A percentile compares a stretch with the other conserved stretches of the same genome.
Evolutionary conservation across 2,888 invertebrate genomes (phyloP).

Genomic region (Drosophila suboccidentalis): DNA sequence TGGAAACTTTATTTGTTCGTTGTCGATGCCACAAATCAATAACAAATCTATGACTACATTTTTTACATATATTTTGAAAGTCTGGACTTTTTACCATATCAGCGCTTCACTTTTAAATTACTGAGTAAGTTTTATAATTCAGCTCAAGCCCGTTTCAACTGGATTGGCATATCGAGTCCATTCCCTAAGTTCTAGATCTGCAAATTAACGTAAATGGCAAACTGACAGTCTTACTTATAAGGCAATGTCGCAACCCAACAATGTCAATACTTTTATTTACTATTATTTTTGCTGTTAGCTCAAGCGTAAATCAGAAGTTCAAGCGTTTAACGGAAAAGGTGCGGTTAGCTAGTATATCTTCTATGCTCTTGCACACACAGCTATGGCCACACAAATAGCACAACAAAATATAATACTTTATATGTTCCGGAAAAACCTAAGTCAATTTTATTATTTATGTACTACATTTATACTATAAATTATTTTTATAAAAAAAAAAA

Average conservation of each 20-base stretch:
- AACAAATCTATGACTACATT: too few relatives aligned
- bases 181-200: constrained; percentile 3
- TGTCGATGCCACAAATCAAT: neutral
- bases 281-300: constrained; percentile 48
- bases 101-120: too few relatives aligned
- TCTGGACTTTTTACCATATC: neutral
- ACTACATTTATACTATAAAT: neutral
- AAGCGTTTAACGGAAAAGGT: constrained; percentile 73
- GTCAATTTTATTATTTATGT: too few relatives aligned
- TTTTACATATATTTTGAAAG: neutral
- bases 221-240: constrained; percentile 9
- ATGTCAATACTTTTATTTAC: neutral
- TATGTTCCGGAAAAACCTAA: too few relatives aligned
- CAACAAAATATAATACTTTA: neutral
- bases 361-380: neutral
- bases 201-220: neutral
- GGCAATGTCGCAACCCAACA: neutral
- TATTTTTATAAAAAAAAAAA: neutral
- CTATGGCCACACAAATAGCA: neutral
- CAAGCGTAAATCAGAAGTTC: constrained; percentile 60
- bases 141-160: too few relatives aligned
- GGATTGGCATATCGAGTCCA: neutral
- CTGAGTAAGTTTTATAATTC: too few relatives aligned
- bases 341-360: constrained; percentile 55
- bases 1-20: neutral